phyloP scores from a whole-genome alignment of 1,140 invertebrate genomes.

The Drosophila littoralis region DNA sequence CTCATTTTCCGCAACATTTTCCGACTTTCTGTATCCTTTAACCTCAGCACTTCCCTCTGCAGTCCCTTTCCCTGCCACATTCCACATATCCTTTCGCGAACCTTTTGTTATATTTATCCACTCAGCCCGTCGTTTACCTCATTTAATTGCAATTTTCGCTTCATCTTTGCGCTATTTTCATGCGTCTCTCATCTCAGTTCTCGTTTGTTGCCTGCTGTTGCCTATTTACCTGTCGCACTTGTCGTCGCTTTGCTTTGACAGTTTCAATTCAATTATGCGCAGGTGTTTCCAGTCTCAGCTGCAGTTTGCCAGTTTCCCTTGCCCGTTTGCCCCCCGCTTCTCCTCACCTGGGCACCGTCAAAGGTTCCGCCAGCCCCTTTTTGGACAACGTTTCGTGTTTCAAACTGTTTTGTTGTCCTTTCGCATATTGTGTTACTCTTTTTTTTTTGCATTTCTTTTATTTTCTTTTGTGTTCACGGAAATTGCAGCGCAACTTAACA shows the following conservation, averaged over 20 bases:
- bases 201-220: slow-evolving; percentile 23
- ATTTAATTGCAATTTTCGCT: slow-evolving; percentile 66
- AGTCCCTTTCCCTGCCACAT: no score
- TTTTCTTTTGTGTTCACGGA: slow-evolving; percentile 19
- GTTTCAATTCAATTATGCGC: slow-evolving; percentile 49
- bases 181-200: slow-evolving; percentile 3
- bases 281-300: slow-evolving; percentile 36
- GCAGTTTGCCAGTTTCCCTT: not conserved
- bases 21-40: no score
- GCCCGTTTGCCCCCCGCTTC: not conserved
- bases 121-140: not conserved
- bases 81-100: no score
- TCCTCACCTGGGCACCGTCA: slow-evolving; percentile 21
- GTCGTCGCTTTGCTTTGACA: slow-evolving; percentile 49
- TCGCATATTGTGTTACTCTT: slow-evolving; percentile 62
- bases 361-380: slow-evolving; percentile 47
- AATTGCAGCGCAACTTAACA: slow-evolving; percentile 53
- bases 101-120: not conserved
- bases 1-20: no score
- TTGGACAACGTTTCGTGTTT: slow-evolving; percentile 56
- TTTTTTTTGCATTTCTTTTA: slow-evolving; percentile 12
- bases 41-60: no score
- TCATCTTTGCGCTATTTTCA: slow-evolving; percentile 33
- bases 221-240: slow-evolving; percentile 43
- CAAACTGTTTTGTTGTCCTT: slow-evolving; percentile 60